Base-by-base conservation (phyloP, 2,888 invertebrate species). In the Micoletzkya japonica region DNA sequence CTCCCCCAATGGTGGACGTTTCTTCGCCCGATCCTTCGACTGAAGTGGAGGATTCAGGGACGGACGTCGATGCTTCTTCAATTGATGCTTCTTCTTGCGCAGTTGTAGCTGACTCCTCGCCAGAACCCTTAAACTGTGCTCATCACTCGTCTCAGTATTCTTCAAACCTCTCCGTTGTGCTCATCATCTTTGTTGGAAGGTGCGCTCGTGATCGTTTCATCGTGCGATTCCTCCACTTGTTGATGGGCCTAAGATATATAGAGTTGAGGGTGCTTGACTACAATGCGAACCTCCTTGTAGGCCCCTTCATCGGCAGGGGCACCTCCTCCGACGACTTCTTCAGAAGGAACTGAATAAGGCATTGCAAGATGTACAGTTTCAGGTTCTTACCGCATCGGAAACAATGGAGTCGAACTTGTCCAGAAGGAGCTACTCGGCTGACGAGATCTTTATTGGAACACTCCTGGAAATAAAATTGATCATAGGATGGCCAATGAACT, bases 311-410 rank as follows among this genome's bases (percentile, higher is more conserved):
- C 44, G 20, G 44, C 44, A 44, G 14, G 10, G 10, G 44, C 44
- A 14, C 14, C 10, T 44, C 10, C 44, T 44, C 44, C 26, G 7
- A 34, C 34, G n/a, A 52, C 24, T 3, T 28, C 28, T 30, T n/a
- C 28, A 30, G 10, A 24, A 4, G 26, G 2, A 37, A 14, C 14
- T 32, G 61, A 26, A 37, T 30, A 54, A 54, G 4, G 37, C 32
- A 30, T 61, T n/a, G 3, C 14, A 49, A 30, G n/a, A 34, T 34
- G 1, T 34, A 2, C 26, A 26, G 24, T 49, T 17, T 57, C 30
- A 26, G 20, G 52, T 26, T 76, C 79, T 77, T 63, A 82, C 82
- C 77, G 73, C 83, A 83, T 73, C 82, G 76, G 76, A 83, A 80
- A 63, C 83, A 83, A 59, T 81, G 79, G 26, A 83, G 72, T 24